Evolutionary conservation across 2,888 invertebrate genomes (phyloP).

Genomic region (Cheilosia soror): DNA sequence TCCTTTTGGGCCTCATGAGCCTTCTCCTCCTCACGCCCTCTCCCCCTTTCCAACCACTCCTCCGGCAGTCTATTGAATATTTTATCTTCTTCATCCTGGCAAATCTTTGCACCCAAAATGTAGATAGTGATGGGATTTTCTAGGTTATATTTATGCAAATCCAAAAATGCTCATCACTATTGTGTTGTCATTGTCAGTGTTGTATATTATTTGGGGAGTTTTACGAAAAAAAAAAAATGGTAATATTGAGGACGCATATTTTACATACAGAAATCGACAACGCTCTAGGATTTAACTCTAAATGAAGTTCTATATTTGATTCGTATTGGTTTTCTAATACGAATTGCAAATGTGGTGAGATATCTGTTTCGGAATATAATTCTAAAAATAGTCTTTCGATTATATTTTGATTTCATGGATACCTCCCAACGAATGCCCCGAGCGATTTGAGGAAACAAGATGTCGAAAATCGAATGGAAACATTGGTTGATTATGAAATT

Average conservation of each 20-base stretch:
- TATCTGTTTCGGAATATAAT: neutral
- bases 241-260: conserved; percentile 35
- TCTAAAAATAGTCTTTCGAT: neutral
- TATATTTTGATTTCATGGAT: neutral
- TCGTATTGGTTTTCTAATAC: conserved; percentile 3
- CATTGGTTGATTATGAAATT: too few species aligned
- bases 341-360: conserved; percentile 32
- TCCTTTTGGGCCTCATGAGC: neutral
- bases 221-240: neutral
- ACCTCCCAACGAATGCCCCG: neutral
- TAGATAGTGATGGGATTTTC: conserved; percentile 31
- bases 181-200: conserved; percentile 49
- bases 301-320: conserved; percentile 24
- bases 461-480: neutral
- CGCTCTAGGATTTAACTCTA: conserved; percentile 26
- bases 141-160: conserved; percentile 70
- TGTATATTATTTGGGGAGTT: conserved; percentile 2
- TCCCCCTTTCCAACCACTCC: neutral
- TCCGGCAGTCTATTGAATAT: conserved; percentile 63
- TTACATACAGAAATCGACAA: conserved; percentile 32
- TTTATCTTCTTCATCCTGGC: conserved; percentile 49
- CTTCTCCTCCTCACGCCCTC: conserved; percentile 1
- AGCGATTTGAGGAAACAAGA: neutral
- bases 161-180: conserved; percentile 60
- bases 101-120: conserved; percentile 4